These are phyloP conservation scores for Siderastrea siderea DNA, from an alignment of 92 coral and sea anemone genomes.

Conservation along the genomic window DNA sequence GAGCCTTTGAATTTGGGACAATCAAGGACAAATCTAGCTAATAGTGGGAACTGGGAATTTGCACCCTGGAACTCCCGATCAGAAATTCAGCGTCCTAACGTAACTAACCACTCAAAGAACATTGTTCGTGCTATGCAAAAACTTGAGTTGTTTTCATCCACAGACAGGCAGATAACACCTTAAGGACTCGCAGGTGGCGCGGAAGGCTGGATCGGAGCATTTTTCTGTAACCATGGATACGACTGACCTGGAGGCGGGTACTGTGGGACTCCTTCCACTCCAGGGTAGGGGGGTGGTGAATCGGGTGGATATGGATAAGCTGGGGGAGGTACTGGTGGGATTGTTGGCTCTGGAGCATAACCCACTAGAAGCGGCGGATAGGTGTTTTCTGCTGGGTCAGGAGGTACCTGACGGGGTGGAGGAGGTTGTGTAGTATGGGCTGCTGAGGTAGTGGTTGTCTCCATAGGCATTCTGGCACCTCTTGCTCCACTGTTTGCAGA, in stretches of 20 bases:
- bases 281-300: background rate
- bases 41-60: too few relatives aligned
- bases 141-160: too few relatives aligned
- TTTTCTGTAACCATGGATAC: background rate
- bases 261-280: background rate
- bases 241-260: slow-evolving; percentile 9
- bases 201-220: too few relatives aligned
- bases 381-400: background rate
- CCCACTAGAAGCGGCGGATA: background rate
- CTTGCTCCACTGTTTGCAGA: background rate
- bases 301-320: background rate
- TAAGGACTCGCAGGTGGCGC: too few relatives aligned
- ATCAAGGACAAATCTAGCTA: too few relatives aligned
- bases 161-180: too few relatives aligned
- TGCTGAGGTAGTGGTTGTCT: background rate
- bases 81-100: too few relatives aligned
- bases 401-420: background rate
- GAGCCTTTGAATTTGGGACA: too few relatives aligned
- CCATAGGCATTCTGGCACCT: background rate
- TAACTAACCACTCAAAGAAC: too few relatives aligned
- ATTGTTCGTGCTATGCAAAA: too few relatives aligned
- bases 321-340: background rate
- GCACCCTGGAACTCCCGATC: too few relatives aligned
- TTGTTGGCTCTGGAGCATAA: background rate
- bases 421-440: background rate